Conservation (phyloP, 1,140 invertebrate genomes). For the Aphaenogaster rudis region DNA sequence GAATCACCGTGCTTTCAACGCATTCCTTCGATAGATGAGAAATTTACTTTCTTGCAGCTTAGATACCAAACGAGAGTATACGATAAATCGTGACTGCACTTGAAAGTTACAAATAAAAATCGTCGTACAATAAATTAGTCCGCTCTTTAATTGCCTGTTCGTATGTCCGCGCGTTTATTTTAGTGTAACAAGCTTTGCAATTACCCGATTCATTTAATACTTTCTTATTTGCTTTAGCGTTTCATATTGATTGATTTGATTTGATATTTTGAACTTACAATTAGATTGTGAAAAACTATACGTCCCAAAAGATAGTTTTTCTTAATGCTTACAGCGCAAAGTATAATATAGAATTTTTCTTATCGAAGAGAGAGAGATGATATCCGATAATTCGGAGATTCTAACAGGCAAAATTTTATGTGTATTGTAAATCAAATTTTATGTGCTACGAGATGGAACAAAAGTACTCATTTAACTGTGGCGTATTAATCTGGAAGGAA, state of each 20-base stretch:
- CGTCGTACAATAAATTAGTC: conserved; percentile 31
- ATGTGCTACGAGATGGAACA: neutral
- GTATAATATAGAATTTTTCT: neutral
- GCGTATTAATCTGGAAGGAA: neutral
- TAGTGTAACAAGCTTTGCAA: neutral
- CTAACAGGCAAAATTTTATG: neutral
- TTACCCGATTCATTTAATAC: neutral
- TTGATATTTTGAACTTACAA: neutral
- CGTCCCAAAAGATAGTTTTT: neutral
- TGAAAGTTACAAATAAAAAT: conserved; percentile 60
- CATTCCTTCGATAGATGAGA: conserved; percentile 59
- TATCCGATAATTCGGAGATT: neutral
- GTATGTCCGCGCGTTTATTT: conserved; percentile 4
- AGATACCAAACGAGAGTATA: conserved; percentile 26
- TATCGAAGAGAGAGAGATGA: neutral
- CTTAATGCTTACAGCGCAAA: neutral
- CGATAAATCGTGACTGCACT: conserved; percentile 50
- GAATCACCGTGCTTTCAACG: conserved; percentile 58
- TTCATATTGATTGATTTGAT: neutral
- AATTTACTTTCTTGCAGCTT: conserved; percentile 59
- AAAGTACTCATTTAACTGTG: neutral
- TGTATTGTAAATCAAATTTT: neutral
- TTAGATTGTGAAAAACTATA: neutral
- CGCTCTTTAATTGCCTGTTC: neutral
- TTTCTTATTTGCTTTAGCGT: neutral